Base-by-base conservation (phyloP, 2,797 vertebrate genomes). In the Synaphobranchus kaupii region DNA sequence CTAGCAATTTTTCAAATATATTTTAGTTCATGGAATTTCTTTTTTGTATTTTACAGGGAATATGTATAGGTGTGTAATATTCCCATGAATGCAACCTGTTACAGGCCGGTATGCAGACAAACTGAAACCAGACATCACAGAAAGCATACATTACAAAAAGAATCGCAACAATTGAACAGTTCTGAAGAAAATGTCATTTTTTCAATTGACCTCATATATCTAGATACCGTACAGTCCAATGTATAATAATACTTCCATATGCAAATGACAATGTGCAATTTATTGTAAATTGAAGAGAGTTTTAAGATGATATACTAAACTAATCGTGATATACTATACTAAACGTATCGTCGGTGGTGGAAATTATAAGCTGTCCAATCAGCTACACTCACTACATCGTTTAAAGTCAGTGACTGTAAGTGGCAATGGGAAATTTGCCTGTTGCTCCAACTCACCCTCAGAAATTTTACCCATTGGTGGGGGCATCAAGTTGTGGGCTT, bases 191-290 rank as follows among this genome's bases (percentile, higher is more conserved):
- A 28, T 44, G n/a, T n/a, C 3, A 50, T 13, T n/a, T 15, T 80
- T 76, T 44, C 71, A 34, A 76, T 82, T 82, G 78, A 80, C 47
- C 13, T 47, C 68, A 44, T 47, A 50, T 39, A 34, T 82, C 39
- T 52, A 52, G 20, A 22, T 82, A 12, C 78, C n/a, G 47, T 48
- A 9, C 63, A 66, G 10, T 48, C 15, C 13, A 12, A 50, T 76
- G 78, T 82, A 82, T 12, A 82, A 52, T 52, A 82, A 52, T 52
- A 50, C 22, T 82, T 82, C 10, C 17, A 80, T 80, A 50, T 52
- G 47, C 17, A 80, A 50, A 48, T 25, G n/a, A 56, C 1, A 4
- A 34, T 28, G 81, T 28, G 25, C 6, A 25, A 54, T 54, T 28
- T 17, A 31, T 56, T 2, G 13, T 25, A 83, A 54, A 56, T 56